Conservation (phyloP, 2,113 vertebrate genomes). For the Stercorarius parasiticus region DNA sequence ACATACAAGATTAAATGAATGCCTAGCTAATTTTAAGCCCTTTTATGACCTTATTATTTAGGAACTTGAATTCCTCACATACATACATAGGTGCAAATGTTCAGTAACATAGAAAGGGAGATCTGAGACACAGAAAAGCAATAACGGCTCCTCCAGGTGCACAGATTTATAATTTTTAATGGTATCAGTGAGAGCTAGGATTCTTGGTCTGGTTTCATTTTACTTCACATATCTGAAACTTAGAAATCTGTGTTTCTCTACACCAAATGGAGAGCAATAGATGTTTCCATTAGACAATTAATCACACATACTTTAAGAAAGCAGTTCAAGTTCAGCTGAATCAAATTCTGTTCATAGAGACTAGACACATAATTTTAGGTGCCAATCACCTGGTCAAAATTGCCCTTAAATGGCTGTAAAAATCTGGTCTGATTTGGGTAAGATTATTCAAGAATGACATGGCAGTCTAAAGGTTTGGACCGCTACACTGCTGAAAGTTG, state of each 20-base stretch:
- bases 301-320: background rate
- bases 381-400: background rate
- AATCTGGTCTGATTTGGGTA: background rate
- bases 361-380: background rate
- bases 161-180: background rate
- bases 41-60: background rate
- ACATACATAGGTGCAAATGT: background rate
- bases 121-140: background rate
- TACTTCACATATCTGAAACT: background rate
- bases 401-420: background rate
- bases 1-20: background rate
- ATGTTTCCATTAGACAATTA: background rate
- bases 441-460: background rate
- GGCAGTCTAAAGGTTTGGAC: background rate
- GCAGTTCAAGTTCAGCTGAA: background rate
- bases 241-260: background rate
- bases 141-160: background rate
- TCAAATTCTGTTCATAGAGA: background rate
- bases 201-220: background rate
- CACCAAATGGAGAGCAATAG: background rate
- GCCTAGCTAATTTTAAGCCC: background rate
- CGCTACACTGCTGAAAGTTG: fast-evolving
- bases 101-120: background rate
- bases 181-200: background rate
- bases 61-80: background rate